These are phyloP conservation scores for Tapirus terrestris DNA, from an alignment of 2,113 vertebrate species.

Conservation along the genomic window DNA sequence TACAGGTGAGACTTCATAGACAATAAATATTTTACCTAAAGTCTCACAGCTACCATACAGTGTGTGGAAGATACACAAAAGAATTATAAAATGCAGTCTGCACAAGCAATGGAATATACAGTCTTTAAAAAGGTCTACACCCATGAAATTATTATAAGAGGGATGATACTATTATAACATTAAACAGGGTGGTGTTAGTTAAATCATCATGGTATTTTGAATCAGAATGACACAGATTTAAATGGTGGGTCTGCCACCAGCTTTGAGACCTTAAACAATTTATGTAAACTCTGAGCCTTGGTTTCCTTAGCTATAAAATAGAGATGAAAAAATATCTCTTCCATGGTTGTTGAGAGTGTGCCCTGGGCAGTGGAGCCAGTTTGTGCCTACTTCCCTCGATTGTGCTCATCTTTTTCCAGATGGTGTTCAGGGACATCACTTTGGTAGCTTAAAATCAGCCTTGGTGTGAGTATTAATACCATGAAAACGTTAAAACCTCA, in stretches of 20 bases:
- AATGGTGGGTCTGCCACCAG: not conserved
- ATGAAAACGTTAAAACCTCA: not conserved
- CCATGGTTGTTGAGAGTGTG: not conserved
- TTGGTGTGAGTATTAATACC: not conserved
- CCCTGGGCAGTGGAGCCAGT: not conserved
- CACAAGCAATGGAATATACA: not conserved
- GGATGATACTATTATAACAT: not conserved
- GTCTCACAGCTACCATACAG: not conserved
- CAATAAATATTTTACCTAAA: not conserved
- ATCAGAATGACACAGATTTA: conserved; percentile 33
- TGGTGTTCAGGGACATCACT: not conserved
- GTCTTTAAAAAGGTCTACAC: not conserved
- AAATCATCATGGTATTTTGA: not conserved
- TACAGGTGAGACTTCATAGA: conserved; percentile 3
- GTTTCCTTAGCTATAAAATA: not conserved
- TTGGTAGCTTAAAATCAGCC: not conserved
- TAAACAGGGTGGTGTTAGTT: not conserved
- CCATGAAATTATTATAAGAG: not conserved
- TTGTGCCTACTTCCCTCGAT: not conserved
- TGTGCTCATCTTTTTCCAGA: not conserved
- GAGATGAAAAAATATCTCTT: not conserved
- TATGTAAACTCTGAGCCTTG: not conserved
- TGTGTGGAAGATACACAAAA: not conserved
- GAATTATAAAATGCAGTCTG: not conserved
- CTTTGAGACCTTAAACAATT: not conserved